phyloP scores from a whole-genome alignment of 2,888 invertebrate species.

The Pardosa pseudoannulata region DNA sequence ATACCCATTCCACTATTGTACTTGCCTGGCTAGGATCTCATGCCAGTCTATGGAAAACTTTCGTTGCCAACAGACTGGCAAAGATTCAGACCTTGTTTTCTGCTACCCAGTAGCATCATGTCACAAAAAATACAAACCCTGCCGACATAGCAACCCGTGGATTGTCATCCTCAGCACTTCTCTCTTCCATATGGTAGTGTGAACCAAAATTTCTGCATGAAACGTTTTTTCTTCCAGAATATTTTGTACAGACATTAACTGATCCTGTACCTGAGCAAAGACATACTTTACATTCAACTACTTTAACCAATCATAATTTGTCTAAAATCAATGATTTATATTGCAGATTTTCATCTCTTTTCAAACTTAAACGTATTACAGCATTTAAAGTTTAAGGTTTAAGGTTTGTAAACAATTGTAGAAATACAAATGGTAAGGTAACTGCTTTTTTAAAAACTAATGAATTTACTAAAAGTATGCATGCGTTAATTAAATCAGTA shows the following conservation, averaged over 20 bases:
- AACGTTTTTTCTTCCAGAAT: background rate
- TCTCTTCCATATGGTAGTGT: slow-evolving; percentile 73
- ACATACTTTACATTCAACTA: slow-evolving; percentile 1
- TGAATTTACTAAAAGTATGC: background rate
- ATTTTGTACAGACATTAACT: background rate
- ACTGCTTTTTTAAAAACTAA: background rate
- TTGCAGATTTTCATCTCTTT: background rate
- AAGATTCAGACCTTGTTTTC: slow-evolving; percentile 72
- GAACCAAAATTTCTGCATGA: slow-evolving; percentile 72
- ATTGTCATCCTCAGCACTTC: slow-evolving; percentile 48
- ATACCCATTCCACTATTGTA: slow-evolving; percentile 70
- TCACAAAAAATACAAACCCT: slow-evolving; percentile 73
- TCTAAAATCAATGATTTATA: too few species aligned
- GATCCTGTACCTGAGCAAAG: slow-evolving; percentile 16
- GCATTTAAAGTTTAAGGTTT: background rate
- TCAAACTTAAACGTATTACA: background rate
- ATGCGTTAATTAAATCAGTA: background rate
- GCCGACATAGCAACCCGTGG: slow-evolving; percentile 75
- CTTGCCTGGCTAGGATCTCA: slow-evolving; percentile 73
- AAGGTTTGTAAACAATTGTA: background rate
- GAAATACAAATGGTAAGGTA: background rate
- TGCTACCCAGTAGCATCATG: slow-evolving; percentile 7
- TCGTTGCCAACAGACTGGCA: slow-evolving; percentile 74
- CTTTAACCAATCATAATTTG: background rate
- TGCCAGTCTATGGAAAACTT: slow-evolving; percentile 70